Evolutionary conservation across 2,888 invertebrate species (phyloP).

Genomic region (Pseudococcus viburni): DNA sequence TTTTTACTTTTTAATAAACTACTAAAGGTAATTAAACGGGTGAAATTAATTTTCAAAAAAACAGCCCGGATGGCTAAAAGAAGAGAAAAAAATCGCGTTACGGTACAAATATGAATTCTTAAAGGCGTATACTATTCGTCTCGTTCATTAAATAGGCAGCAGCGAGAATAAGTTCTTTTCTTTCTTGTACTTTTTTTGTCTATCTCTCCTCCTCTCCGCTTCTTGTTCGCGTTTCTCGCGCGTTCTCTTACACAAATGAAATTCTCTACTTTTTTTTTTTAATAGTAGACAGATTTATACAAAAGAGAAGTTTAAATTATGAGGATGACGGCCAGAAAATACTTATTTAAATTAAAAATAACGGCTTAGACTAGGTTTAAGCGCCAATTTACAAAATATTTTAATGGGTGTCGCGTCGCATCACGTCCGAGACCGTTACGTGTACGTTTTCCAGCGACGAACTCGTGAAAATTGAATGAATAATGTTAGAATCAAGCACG

Average conservation of each 20-base stretch:
- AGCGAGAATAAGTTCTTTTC: neutral
- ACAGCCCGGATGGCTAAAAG: neutral
- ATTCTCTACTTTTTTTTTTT: neutral
- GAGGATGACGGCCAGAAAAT: neutral
- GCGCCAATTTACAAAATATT: neutral
- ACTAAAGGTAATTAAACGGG: slow-evolving; percentile 36
- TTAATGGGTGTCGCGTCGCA: neutral
- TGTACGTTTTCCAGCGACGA: too few relatives aligned
- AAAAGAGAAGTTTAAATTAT: neutral
- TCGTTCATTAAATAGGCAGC: slow-evolving; percentile 18
- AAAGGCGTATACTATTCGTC: neutral
- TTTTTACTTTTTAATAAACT: slow-evolving; percentile 31
- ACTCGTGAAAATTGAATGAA: too few relatives aligned
- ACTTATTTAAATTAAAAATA: slow-evolving; percentile 1
- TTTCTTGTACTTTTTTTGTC: neutral
- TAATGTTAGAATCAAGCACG: too few relatives aligned
- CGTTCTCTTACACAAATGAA: neutral
- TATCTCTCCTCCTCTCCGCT: neutral
- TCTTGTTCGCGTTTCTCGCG: neutral
- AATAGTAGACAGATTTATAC: neutral
- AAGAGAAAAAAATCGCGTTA: slow-evolving; percentile 18
- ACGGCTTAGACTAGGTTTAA: neutral
- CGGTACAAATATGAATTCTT: slow-evolving; percentile 23
- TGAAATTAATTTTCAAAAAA: slow-evolving; percentile 28
- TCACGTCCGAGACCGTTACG: neutral